Percentiles rank a stretch among this genome's conserved stretches.
phyloP scores from a whole-genome alignment of 2,888 invertebrate species.

The Galeruca laticollis region DNA sequence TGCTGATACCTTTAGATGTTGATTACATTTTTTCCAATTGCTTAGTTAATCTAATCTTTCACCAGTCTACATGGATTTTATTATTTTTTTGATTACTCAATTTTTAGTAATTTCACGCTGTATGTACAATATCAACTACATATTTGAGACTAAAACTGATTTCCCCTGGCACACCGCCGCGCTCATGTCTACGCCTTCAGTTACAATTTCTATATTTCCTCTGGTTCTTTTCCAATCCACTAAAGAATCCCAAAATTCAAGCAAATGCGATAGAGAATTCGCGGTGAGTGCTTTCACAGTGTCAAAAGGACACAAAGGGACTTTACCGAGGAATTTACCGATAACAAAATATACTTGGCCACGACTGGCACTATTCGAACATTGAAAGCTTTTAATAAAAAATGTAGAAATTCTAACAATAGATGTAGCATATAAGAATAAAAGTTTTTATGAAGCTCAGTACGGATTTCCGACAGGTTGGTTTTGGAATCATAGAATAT shows the following conservation, averaged over 20 bases:
- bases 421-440: constrained; percentile 19
- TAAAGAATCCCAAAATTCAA: constrained; percentile 26
- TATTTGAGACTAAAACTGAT: constrained; percentile 6
- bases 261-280: constrained; percentile 32
- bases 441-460: constrained; percentile 26
- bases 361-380: constrained; percentile 22
- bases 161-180: not conserved
- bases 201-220: not conserved
- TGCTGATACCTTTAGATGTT: too few relatives aligned
- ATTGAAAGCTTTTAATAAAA: constrained; percentile 34
- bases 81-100: too few relatives aligned
- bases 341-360: constrained; percentile 29
- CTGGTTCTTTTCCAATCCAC: constrained; percentile 10
- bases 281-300: constrained; percentile 30
- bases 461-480: not conserved
- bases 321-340: constrained; percentile 31
- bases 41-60: too few relatives aligned
- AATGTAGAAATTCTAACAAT: constrained; percentile 32
- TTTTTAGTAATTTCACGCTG: not conserved
- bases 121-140: not conserved
- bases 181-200: not conserved
- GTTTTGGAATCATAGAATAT: not conserved
- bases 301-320: constrained; percentile 28
- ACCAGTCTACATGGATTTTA: too few relatives aligned
- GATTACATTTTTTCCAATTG: too few relatives aligned